A percentile compares a stretch with the other conserved stretches of the same genome.
Conservation (phyloP, 92 coral and sea anemone genomes). For the Heteractis magnifica region DNA sequence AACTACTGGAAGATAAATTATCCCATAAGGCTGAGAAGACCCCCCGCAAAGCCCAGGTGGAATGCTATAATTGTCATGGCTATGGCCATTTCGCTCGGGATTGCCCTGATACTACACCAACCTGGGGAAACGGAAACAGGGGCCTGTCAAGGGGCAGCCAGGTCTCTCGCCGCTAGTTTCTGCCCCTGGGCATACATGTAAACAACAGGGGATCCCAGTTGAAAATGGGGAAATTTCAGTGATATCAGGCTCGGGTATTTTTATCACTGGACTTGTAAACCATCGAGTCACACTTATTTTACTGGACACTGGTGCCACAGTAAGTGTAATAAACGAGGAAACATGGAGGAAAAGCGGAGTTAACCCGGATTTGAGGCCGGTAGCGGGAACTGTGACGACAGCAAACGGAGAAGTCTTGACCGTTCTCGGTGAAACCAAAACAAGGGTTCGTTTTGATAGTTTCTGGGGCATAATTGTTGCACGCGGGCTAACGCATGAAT, state of each 20-base stretch:
- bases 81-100: slow-evolving; percentile 32
- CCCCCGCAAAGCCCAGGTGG: slow-evolving; percentile 1
- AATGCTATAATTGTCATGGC: slow-evolving; percentile 27
- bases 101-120: slow-evolving; percentile 12
- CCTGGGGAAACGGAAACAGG: slow-evolving; percentile 31
- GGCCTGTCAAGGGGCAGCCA: slow-evolving; percentile 50
- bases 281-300: slow-evolving; percentile 36
- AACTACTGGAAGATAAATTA: slow-evolving; percentile 33
- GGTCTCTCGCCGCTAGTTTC: slow-evolving; percentile 9
- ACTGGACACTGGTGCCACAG: slow-evolving; percentile 48
- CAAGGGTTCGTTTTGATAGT: slow-evolving; percentile 30
- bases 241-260: no score
- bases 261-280: not conserved
- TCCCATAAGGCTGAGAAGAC: slow-evolving; percentile 9
- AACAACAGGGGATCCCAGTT: slow-evolving; percentile 16
- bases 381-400: slow-evolving; percentile 38
- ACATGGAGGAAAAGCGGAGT: slow-evolving; percentile 35
- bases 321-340: slow-evolving; percentile 43
- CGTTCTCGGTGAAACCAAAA: slow-evolving; percentile 37
- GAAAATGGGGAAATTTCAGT: no score
- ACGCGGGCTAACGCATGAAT: slow-evolving; percentile 42
- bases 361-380: slow-evolving; percentile 19
- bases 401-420: slow-evolving; percentile 48
- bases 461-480: slow-evolving; percentile 36
- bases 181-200: slow-evolving; percentile 17